phyloP scores from a whole-genome alignment of 23 tunicate genomes.

The Styela plicata region DNA sequence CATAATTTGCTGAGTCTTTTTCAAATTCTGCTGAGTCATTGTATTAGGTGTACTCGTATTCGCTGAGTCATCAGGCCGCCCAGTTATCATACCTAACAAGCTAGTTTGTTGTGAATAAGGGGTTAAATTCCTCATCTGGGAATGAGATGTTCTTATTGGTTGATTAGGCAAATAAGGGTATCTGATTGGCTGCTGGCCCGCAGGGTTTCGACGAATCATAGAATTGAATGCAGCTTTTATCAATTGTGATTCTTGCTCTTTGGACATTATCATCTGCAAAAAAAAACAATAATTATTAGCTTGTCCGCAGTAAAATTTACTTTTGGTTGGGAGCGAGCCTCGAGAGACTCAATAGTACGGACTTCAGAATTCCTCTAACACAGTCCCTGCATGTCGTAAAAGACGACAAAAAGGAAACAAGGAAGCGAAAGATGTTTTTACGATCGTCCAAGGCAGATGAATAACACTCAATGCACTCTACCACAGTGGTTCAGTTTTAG shows the following conservation, averaged over 20 bases:
- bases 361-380: too few species aligned
- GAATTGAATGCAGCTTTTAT: constrained; percentile 30
- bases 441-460: neutral
- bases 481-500: too few species aligned
- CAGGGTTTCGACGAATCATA: constrained; percentile 4
- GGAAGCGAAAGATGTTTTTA: neutral
- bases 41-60: neutral
- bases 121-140: neutral
- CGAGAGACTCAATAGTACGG: too few species aligned
- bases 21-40: neutral
- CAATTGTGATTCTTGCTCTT: constrained; percentile 20
- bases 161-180: neutral
- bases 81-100: neutral
- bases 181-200: constrained; percentile 3
- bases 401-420: too few species aligned
- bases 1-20: neutral
- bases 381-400: too few species aligned
- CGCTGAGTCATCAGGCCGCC: neutral
- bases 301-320: neutral
- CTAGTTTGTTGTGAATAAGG: neutral
- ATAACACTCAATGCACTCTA: too few species aligned
- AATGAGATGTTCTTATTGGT: constrained; percentile 8
- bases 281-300: neutral
- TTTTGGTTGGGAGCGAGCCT: neutral
- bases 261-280: constrained; percentile 1